A percentile compares a stretch with the other conserved stretches of the same genome.
phyloP scores from a whole-genome alignment of 2,797 vertebrate species.

The Todus mexicanus region DNA sequence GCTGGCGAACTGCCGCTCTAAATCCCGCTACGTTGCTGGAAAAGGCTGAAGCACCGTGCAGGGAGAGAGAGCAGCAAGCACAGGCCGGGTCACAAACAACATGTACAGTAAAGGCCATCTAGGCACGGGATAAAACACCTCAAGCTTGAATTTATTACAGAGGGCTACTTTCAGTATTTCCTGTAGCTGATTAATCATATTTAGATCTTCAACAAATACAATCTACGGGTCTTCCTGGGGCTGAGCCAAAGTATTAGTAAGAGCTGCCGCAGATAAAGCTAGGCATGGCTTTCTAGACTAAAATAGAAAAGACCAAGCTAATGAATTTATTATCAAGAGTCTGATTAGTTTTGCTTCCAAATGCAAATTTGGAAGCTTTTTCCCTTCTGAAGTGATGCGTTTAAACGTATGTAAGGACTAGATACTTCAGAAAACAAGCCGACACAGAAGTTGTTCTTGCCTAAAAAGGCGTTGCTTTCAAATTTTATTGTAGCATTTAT shows the following conservation, averaged over 20 bases:
- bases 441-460: background rate
- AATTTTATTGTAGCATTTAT: background rate
- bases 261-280: background rate
- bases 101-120: background rate
- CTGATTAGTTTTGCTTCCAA: background rate
- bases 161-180: background rate
- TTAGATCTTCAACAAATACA: background rate
- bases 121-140: background rate
- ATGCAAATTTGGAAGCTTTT: background rate
- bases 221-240: background rate
- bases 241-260: background rate
- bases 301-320: background rate
- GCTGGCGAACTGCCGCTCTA: background rate
- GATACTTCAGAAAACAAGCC: background rate
- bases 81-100: background rate
- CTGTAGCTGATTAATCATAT: background rate
- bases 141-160: background rate
- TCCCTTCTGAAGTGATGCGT: background rate
- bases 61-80: background rate
- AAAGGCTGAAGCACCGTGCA: background rate
- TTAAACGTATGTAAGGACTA: background rate
- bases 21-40: background rate
- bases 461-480: background rate
- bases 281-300: background rate
- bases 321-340: background rate